Base-by-base conservation (phyloP, 2,888 invertebrate species). In the Drosophila recens region DNA sequence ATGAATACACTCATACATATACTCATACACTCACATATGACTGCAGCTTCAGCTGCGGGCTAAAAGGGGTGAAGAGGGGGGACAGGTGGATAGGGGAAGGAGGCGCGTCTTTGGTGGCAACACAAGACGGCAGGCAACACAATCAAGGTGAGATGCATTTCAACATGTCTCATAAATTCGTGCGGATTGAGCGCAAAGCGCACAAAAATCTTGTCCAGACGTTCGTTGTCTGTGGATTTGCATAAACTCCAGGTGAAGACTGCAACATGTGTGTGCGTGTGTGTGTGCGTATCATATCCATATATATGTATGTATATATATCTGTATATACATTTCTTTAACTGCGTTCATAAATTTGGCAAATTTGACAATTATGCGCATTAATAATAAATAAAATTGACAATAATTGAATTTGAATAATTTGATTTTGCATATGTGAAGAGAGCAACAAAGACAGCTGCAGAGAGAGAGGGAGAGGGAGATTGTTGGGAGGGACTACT, bases 311-410 rank as follows among this genome's bases (percentile, higher is more conserved):
- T 64, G 23, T 66, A 11, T 56, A 42, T 54, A 23, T 45, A 51
- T 17, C 33, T 11, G 42, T 54, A 15, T 58, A 38, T 67, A 11
- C 46, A 59, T 56, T 57, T 46, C 48, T 62, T 72, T 74, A 73
- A 77, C 73, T 70, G 75, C 76, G 73, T 83, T 80, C 89, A 91
- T 91, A 91, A 91, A 91, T 91, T 91, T 90, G 89, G 65, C 90
- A 91, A 92, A 92, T 92, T 91, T 91, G 91, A 91, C 91, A 91
- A 91, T 91, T 92, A 91, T 91, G 91, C 91, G 90, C 90, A 87
- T 91, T 91, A 92, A 91, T 91, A 92, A 91, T 91, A 90, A 89
- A 90, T 90, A 90, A 90, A 91, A 91, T 91, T 90, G 91, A 91
- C 91, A 91, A 92, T 90, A 90, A 91, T 91, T 91, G 88, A 82